Evolutionary conservation across 2,797 vertebrate species (phyloP), one percentile per base, ranked within the genome.

Genomic region (Mergus octosetaceus): DNA sequence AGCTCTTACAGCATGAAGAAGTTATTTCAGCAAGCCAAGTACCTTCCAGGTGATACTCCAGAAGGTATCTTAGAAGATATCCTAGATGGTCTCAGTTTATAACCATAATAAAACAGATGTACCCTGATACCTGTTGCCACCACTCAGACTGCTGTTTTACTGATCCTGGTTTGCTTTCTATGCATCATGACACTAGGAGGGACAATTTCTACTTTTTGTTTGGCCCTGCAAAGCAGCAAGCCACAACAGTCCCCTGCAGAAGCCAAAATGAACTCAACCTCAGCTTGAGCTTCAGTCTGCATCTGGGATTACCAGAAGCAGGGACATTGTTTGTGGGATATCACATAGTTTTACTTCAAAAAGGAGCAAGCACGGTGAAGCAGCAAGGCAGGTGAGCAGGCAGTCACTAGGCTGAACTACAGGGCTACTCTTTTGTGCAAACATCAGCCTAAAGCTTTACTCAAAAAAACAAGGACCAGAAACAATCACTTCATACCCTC

Each of bases 121-220:
- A 45, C 1, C 1, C 14, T 11, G 3, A 10, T 15, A 39, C 32
- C 38, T 1, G 10, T 62, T 39, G 14, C 9, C 75, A 87, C 3
- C 11, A 43, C n/a, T 69, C 34, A 51, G 38, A 30, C 9, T 75
- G 6, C 13, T 65, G 20, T 4, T 56, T 27, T 69, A 17, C 38
- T 51, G n/a, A 30, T 41, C 11, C 15, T 57, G 2, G 2, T 47
- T 90, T 84, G 3, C 27, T 56, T 72, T 7, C 19, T 77, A 17
- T 85, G 21, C 13, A 74, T 43, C 19, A n/a, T 0, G 0, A 3
- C n/a, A 45, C 8, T 20, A 12, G 32, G 47, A 93, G 2, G 69
- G 4, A 41, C 10, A 21, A 38, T 34, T 93, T 49, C 34, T 49
- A 3, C 11, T 73, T 82, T 82, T 62, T 60, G 8, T 43, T 65